phyloP scores from a whole-genome alignment of 2,888 invertebrate species.

The Chrysotoxum bicinctum region DNA sequence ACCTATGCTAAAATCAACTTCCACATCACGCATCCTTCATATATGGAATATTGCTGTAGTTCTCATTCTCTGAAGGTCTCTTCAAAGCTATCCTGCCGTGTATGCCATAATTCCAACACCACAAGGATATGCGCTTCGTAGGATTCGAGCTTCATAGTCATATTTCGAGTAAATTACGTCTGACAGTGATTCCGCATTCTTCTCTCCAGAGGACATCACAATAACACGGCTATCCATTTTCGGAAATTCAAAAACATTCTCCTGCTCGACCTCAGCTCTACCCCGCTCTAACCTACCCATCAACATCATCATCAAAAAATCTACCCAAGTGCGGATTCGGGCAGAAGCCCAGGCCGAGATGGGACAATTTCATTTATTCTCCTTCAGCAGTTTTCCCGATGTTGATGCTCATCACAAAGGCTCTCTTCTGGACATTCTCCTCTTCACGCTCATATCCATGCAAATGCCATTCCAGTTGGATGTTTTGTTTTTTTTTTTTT shows the following conservation, averaged over 20 bases:
- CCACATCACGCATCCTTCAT: conserved; percentile 22
- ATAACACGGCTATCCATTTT: conserved; percentile 53
- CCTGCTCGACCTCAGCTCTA: not conserved
- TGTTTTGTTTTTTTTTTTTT: conserved; percentile 31
- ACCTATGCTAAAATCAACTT: conserved; percentile 12
- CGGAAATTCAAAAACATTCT: conserved; percentile 33
- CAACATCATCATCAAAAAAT: conserved; percentile 15
- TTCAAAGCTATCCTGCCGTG: not conserved
- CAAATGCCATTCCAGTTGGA: conserved; percentile 31
- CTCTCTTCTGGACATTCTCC: conserved; percentile 15
- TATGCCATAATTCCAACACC: not conserved
- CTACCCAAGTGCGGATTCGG: not conserved
- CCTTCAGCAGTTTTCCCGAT: conserved; percentile 66
- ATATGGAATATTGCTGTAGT: not conserved
- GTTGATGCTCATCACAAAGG: conserved; percentile 58
- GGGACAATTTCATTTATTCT: conserved; percentile 69
- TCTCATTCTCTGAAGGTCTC: not conserved
- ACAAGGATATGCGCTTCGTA: conserved; percentile 18
- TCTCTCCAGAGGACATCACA: conserved; percentile 52
- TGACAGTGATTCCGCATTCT: conserved; percentile 60
- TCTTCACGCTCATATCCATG: not conserved
- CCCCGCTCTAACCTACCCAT: not conserved
- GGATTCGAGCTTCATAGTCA: conserved; percentile 55
- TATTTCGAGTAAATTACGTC: conserved; percentile 67
- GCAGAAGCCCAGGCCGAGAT: conserved; percentile 23